Base-by-base conservation (phyloP, 2,888 invertebrate genomes). In the Morpho helenor region DNA sequence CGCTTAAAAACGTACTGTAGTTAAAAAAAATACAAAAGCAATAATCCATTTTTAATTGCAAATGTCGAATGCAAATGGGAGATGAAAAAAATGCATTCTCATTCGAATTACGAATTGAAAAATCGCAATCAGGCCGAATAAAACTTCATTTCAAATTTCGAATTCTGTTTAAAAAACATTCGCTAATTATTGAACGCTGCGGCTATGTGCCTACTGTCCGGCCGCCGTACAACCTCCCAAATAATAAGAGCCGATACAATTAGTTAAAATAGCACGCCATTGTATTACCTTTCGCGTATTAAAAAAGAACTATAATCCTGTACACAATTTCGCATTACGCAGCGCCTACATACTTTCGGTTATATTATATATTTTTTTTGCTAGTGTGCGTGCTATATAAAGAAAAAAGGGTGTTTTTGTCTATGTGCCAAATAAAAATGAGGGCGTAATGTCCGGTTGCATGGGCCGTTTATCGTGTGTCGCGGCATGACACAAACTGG, bases 381-480 rank as follows among this genome's bases (percentile, higher is more conserved):
- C 66, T 72, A 74, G 76, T 77, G 74, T 76, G 77, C 70, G 76
- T 81, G 78, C 75, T 80, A 76, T 83, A 77, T 81, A 79, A 69
- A 76, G 79, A 82, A 87, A 84, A 88, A 87, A 84, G 85, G 85
- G 82, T 82, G 83, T 83, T 87, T 87, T 89, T 85, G 86, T 87
- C 88, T 88, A 89, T 89, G 87, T 89, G 85, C 86, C 86, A 87
- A 89, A 88, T 88, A 89, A 89, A 89, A 89, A 89, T 88, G 89
- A 88, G 88, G 80, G 75, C 84, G 84, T 88, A 87, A 89, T 89
- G 87, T 87, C 86, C 89, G 82, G 82, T 77, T 75, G 83, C 76
- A 78, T 75, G 77, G 78, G 75, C 73, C 85, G 84, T 83, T 87
- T 87, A 88, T 87, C 86, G 85, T 69, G 69, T 67, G 69, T 61